A percentile compares a stretch with the other conserved stretches of the same genome.
These are phyloP conservation scores for Morinoia aosen DNA, from an alignment of 2,888 invertebrate species.

Conservation along the genomic window DNA sequence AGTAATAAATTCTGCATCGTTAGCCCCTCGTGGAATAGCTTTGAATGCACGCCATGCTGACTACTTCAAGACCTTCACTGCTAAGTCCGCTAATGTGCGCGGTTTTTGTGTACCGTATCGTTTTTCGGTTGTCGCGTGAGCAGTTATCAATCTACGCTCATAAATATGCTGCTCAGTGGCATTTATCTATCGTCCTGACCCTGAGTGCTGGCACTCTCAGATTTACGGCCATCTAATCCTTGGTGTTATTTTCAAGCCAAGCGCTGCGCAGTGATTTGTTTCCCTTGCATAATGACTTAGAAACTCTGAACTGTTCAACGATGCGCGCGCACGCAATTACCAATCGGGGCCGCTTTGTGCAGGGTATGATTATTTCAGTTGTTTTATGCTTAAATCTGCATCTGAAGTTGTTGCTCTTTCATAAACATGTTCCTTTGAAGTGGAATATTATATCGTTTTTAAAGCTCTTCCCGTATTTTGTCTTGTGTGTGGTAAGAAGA, in stretches of 20 bases:
- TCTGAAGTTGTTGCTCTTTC: neutral
- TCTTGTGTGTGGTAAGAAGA: neutral
- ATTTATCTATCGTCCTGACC: neutral
- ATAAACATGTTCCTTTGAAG: neutral
- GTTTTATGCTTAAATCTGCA: neutral
- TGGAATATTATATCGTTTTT: neutral
- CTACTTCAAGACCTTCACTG: neutral
- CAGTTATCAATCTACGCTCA: slow-evolving; percentile 8
- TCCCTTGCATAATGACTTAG: neutral
- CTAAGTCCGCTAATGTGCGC: neutral
- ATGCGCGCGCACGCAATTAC: neutral
- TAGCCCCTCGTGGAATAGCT: neutral
- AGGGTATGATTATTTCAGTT: neutral
- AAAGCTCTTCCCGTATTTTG: neutral
- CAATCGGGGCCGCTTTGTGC: neutral
- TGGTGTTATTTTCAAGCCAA: neutral
- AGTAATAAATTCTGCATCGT: neutral
- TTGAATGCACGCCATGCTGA: neutral
- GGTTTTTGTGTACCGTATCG: neutral
- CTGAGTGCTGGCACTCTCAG: neutral
- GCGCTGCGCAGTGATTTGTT: neutral
- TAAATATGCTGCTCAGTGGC: neutral
- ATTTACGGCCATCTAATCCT: neutral
- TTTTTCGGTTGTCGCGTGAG: neutral
- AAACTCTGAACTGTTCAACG: neutral